These are phyloP conservation scores for Arothron firmamentum DNA, from an alignment of 2,113 vertebrate genomes.

Conservation along the genomic window DNA sequence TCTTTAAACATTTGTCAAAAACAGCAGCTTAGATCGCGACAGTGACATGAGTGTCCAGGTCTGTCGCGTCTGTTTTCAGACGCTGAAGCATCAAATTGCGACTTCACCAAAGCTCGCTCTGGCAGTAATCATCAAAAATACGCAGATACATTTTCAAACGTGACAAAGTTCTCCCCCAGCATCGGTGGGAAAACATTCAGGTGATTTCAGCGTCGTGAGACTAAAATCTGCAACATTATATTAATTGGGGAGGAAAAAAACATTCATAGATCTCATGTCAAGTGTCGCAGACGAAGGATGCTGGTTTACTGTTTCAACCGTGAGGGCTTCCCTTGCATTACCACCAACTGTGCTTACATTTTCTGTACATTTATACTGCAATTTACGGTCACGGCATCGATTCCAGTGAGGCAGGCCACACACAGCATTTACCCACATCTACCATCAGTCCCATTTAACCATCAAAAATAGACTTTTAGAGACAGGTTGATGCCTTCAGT, in stretches of 20 bases:
- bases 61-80: too few relatives aligned
- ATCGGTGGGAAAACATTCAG: slow-evolving; percentile 45
- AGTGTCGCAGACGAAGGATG: too few relatives aligned
- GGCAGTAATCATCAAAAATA: slow-evolving; percentile 6
- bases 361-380: too few relatives aligned
- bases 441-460: too few relatives aligned
- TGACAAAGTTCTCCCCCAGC: slow-evolving; percentile 2
- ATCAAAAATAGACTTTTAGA: too few relatives aligned
- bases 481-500: too few relatives aligned
- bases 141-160: slow-evolving; percentile 4
- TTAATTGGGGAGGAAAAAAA: slow-evolving; percentile 13
- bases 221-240: background rate
- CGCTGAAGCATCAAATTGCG: background rate
- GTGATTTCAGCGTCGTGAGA: slow-evolving; percentile 26
- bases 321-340: background rate
- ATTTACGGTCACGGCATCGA: too few relatives aligned
- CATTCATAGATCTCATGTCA: slow-evolving; percentile 10
- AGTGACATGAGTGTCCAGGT: background rate
- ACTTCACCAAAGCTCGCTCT: slow-evolving; percentile 7
- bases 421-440: too few relatives aligned
- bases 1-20: slow-evolving; percentile 7
- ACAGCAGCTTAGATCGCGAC: slow-evolving; percentile 39
- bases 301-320: too few relatives aligned
- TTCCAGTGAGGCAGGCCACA: too few relatives aligned
- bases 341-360: too few relatives aligned